Percentiles rank a stretch among this genome's conserved stretches.
phyloP scores from a whole-genome alignment of 2,113 vertebrate species.

The Leiothrix lutea region DNA sequence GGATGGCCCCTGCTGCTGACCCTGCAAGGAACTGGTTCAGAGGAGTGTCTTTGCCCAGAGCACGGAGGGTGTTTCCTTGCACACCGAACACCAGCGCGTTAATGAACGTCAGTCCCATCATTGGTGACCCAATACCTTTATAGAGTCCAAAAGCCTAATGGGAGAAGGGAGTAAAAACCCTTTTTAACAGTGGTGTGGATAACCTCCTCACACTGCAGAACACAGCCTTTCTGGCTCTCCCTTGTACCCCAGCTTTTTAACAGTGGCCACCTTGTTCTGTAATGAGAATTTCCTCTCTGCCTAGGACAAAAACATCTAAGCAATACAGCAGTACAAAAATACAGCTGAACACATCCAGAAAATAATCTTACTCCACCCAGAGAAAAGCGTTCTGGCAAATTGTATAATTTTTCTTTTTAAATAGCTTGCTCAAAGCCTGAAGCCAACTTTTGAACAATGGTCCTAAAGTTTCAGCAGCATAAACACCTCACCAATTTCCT shows the following conservation, averaged over 20 bases:
- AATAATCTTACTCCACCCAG: not conserved
- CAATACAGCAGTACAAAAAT: not conserved
- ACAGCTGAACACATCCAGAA: not conserved
- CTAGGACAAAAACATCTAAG: not conserved
- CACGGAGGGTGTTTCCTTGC: slow-evolving; percentile 89
- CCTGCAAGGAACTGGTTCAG: slow-evolving; percentile 93
- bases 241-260: not conserved
- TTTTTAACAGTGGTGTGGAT: not conserved
- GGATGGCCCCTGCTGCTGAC: slow-evolving; percentile 88
- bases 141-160: slow-evolving; percentile 88
- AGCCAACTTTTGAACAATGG: not conserved
- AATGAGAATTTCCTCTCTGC: not conserved
- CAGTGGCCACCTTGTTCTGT: not conserved
- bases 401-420: not conserved
- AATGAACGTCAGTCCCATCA: slow-evolving; percentile 99
- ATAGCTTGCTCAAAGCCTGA: not conserved
- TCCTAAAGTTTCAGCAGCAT: not conserved
- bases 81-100: slow-evolving; percentile 96
- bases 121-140: slow-evolving; percentile 95
- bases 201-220: not conserved
- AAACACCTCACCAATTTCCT: not conserved
- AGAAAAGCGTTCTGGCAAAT: not conserved
- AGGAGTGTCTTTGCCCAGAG: slow-evolving; percentile 86
- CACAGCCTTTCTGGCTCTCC: not conserved
- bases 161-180: not conserved